Conservation (phyloP, 2,797 vertebrate species). For the Anguilla marmorata region DNA sequence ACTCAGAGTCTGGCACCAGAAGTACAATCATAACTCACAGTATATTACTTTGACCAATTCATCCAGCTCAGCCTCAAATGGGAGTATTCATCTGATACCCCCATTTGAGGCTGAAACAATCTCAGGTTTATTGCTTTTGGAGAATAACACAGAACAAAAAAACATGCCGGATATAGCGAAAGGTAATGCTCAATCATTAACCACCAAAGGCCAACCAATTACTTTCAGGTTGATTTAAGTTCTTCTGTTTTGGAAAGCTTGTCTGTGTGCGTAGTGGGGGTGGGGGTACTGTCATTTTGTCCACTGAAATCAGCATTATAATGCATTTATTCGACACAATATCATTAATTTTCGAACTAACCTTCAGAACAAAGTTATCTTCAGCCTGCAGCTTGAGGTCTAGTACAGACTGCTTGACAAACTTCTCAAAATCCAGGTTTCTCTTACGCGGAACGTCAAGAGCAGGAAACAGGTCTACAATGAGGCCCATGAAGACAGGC, state of each 20-base stretch:
- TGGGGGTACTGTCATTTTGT: slow-evolving; percentile 6
- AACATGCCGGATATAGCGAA: slow-evolving; percentile 12
- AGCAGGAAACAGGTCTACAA: slow-evolving; percentile 88
- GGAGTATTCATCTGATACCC: slow-evolving; percentile 60
- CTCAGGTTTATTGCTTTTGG: slow-evolving; percentile 64
- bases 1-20: slow-evolving; percentile 64
- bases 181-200: slow-evolving; percentile 18
- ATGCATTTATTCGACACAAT: not conserved
- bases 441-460: slow-evolving; percentile 87
- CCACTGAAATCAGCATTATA: slow-evolving; percentile 5
- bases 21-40: slow-evolving; percentile 54
- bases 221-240: slow-evolving; percentile 14
- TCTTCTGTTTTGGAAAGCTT: slow-evolving; percentile 9
- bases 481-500: slow-evolving; percentile 91
- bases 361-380: slow-evolving; percentile 95
- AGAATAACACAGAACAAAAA: slow-evolving; percentile 46
- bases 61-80: slow-evolving; percentile 58
- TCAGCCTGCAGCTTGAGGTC: slow-evolving; percentile 88
- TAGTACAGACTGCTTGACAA: slow-evolving; percentile 82
- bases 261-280: slow-evolving; percentile 2
- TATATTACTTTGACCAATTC: slow-evolving; percentile 68
- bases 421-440: slow-evolving; percentile 80
- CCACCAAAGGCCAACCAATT: slow-evolving; percentile 10
- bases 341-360: slow-evolving; percentile 47
- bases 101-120: slow-evolving; percentile 61